Evolutionary conservation across 1,140 invertebrate species (phyloP), one percentile per base, ranked within the genome.

Genomic region (Antheraea mylitta): DNA sequence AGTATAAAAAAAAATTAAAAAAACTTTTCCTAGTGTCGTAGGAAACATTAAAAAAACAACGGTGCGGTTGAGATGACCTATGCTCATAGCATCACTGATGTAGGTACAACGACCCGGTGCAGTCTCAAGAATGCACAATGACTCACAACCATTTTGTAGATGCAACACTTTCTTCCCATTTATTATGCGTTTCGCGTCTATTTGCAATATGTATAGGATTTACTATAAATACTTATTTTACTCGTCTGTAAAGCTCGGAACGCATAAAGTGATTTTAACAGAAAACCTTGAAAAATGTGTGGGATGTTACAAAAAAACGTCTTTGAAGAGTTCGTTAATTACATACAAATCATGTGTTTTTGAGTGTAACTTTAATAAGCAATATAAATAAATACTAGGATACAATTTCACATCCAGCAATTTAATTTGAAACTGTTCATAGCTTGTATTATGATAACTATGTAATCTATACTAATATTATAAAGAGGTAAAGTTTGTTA

Each of bases 41-140:
- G 45, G 16, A 53, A 16, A 53, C 45, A 11, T 13, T n/a, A n/a
- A n/a, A n/a, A n/a, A n/a, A n/a, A n/a, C n/a, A n/a, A n/a, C n/a
- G n/a, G n/a, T 0, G 10, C 45, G 16, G 45, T 53, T 53, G 45
- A 53, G 45, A 53, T 63, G 37, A 18, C n/a, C 64, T 53, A 65
- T 69, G 64, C 68, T 45, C 62, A 30, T 58, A 71, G 64, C 67
- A 60, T 18, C 66, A 73, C 73, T 67, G 53, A 53, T 69, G 69
- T 48, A 63, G 63, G 84, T 79, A 86, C 81, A 64, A 64, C 77
- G 83, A 84, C 78, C 86, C 71, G 66, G 16, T 70, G 61, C 66
- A 64, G 67, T 78, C 75, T 75, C 64, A 79, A 76, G 86, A 87
- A 90, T 88, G 81, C 85, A 88, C 80, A 88, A 86, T 84, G 82